These are phyloP conservation scores for Helostoma temminkii DNA, from an alignment of 2,797 vertebrate genomes.

Conservation along the genomic window DNA sequence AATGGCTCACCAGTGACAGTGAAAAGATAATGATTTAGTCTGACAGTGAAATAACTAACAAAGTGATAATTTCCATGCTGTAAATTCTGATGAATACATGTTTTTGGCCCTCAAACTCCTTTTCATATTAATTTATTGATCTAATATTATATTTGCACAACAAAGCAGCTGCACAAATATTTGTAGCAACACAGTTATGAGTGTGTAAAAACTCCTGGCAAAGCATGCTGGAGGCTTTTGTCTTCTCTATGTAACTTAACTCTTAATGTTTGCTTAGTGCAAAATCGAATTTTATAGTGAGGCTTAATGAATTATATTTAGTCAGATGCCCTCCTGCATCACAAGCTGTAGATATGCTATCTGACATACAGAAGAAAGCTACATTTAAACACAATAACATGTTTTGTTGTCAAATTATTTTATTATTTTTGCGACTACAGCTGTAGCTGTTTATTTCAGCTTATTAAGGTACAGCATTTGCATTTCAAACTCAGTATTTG, in stretches of 20 bases:
- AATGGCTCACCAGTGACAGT: not conserved
- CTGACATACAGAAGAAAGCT: not conserved
- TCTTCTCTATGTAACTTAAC: constrained; percentile 53
- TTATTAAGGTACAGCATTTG: not conserved
- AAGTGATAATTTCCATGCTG: not conserved
- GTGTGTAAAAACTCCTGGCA: constrained; percentile 38
- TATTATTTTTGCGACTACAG: not conserved
- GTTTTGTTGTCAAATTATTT: not conserved
- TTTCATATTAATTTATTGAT: constrained; percentile 29
- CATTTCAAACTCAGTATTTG: constrained; percentile 4
- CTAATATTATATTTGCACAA: constrained; percentile 25
- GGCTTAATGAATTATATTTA: constrained; percentile 47
- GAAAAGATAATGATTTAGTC: constrained; percentile 23
- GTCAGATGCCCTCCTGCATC: constrained; percentile 9
- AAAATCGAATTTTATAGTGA: constrained; percentile 44
- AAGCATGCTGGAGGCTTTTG: constrained; percentile 47
- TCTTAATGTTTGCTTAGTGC: constrained; percentile 46
- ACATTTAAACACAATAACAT: not conserved
- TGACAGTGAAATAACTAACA: constrained; percentile 15
- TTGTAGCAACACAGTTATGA: constrained; percentile 34
- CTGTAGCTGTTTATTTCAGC: too few species aligned
- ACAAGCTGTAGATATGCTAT: constrained; percentile 19
- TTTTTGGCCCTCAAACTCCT: not conserved
- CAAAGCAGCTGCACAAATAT: constrained; percentile 57
- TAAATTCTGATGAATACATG: not conserved